Conservation (phyloP, 2,797 vertebrate species). For the Tiaroga cobitis region DNA sequence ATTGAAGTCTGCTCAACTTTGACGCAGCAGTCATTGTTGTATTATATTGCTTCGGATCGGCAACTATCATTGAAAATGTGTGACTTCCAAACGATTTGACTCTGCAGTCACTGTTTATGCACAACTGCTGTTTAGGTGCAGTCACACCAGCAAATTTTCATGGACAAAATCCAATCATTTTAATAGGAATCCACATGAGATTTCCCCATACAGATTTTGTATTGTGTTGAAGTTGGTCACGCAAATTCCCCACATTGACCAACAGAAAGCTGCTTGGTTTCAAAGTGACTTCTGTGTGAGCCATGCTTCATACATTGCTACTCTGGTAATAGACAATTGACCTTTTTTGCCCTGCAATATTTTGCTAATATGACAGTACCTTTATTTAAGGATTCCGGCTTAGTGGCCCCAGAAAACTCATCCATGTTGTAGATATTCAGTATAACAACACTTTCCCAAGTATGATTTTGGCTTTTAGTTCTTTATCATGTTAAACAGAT, state of each 20-base stretch:
- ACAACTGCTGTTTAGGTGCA: neutral
- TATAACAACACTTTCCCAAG: neutral
- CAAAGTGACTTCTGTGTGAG: neutral
- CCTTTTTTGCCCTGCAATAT: neutral
- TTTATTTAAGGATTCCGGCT: neutral
- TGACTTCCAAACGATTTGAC: neutral
- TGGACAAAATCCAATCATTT: neutral
- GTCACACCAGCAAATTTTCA: neutral
- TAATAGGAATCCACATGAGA: neutral
- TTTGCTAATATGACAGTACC: neutral
- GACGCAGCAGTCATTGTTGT: neutral
- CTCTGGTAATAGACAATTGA: neutral
- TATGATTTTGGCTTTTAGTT: neutral
- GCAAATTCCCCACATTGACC: neutral
- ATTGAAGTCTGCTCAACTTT: constrained; percentile 6
- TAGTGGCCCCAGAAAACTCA: neutral
- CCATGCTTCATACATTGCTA: neutral
- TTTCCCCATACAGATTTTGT: neutral
- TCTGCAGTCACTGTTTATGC: neutral
- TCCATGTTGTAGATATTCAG: neutral
- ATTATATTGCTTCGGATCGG: neutral
- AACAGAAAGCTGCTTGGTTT: neutral
- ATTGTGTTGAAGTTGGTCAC: neutral
- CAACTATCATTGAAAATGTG: neutral
- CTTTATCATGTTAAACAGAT: neutral